A percentile compares a stretch with the other conserved stretches of the same genome.
Conservation (phyloP, 2,888 invertebrate genomes). For the Emmelina monodactyla region DNA sequence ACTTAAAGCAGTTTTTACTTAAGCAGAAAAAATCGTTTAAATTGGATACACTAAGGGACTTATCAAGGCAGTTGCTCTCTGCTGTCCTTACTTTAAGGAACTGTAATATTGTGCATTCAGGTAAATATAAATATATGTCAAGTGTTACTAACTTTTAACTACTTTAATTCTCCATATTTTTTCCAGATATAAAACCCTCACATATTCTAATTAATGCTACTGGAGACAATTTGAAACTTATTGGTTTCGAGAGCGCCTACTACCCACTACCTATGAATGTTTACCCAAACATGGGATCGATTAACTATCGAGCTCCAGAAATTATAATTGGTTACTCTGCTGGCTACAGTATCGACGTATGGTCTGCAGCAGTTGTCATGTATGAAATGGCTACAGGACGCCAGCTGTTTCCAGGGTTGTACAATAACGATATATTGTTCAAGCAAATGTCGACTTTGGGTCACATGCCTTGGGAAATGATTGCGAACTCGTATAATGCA, state of each 20-base stretch:
- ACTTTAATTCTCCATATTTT: too few species aligned
- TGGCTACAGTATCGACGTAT: slow-evolving; percentile 32
- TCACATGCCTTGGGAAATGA: slow-evolving; percentile 24
- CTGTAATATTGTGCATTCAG: slow-evolving; percentile 33
- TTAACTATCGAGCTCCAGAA: slow-evolving; percentile 37
- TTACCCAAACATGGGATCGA: slow-evolving; percentile 22
- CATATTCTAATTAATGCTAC: slow-evolving; percentile 32
- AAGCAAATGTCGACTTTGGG: slow-evolving; percentile 31
- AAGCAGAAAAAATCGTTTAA: slow-evolving; percentile 21
- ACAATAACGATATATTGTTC: slow-evolving; percentile 29
- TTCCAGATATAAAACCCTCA: slow-evolving; percentile 39
- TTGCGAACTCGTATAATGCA: slow-evolving; percentile 18
- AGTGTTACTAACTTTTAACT: neutral
- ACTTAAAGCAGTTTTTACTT: slow-evolving; percentile 23
- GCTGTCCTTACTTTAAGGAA: slow-evolving; percentile 30
- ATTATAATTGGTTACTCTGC: slow-evolving; percentile 31
- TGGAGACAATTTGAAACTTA: slow-evolving; percentile 27
- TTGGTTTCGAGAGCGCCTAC: slow-evolving; percentile 35
- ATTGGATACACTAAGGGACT: slow-evolving; percentile 25
- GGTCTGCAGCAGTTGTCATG: slow-evolving; percentile 36
- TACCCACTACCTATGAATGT: slow-evolving; percentile 11
- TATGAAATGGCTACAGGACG: slow-evolving; percentile 32
- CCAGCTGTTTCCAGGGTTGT: slow-evolving; percentile 23
- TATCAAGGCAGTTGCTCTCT: slow-evolving; percentile 30
- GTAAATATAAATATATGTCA: slow-evolving; percentile 18